Evolutionary conservation across 2,888 invertebrate species (phyloP), one percentile per base, ranked within the genome.

Genomic region (Spialia ferax): DNA sequence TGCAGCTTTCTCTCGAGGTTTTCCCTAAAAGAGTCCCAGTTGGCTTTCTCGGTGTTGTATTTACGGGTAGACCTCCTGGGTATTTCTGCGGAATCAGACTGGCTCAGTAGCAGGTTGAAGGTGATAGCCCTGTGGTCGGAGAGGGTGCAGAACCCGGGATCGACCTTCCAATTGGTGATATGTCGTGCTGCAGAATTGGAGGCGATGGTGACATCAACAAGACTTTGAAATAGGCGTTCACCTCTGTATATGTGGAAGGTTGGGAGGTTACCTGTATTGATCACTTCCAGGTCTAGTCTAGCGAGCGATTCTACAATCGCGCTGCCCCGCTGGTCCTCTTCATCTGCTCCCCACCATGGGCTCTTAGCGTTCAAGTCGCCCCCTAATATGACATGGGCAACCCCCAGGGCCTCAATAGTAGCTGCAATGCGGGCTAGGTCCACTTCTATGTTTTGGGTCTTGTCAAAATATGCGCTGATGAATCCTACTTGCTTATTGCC

Each of bases 101-200:
- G 38, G n/a, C 13, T 13, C 38, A 38, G 38, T 13, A 38, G 13
- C 11, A 38, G 13, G n/a, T 38, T 11, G 4, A 38, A 38, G 5
- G 38, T 38, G 38, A 38, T 11, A n/a, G 4, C 67, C 60, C 38
- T n/a, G n/a, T 69, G 69, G 10, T 35, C 62, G 0, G 23, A n/a
- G n/a, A n/a, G n/a, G n/a, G n/a, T 26, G 23, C 73, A 73, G 22
- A 69, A 70, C n/a, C n/a, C n/a, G n/a, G n/a, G n/a, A n/a, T n/a
- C n/a, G 1, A 66, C 23, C 23, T 70, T 73, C 70, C 48, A 48
- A 3, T 48, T 22, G 1, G 2, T 20, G 2, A 48, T 11, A 1
- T 20, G 11, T 48, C 48, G 48, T 48, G 48, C 20, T 11, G 48
- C 48, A 6, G 48, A 48, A 2, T 8, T 18, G 1, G 48, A 20